A percentile compares a stretch with the other conserved stretches of the same genome.
phyloP scores from a whole-genome alignment of 2,888 invertebrate species.

The Polyommatus iphigenia region DNA sequence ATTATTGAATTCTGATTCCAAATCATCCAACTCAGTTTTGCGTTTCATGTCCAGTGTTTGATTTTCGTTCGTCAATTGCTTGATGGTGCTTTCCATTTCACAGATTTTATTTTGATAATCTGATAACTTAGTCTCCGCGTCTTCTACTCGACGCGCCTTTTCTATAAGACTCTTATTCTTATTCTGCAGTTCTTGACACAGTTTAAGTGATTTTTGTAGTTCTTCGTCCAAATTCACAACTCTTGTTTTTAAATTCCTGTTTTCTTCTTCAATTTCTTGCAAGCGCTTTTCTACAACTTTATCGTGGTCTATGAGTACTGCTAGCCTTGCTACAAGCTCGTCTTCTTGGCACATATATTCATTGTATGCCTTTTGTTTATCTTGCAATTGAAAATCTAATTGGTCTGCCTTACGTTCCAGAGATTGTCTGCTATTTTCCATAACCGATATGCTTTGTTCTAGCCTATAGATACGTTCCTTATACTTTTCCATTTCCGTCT shows the following conservation, averaged over 20 bases:
- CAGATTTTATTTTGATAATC: conserved; percentile 61
- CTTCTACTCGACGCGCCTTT: conserved; percentile 60
- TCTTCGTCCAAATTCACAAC: conserved; percentile 75
- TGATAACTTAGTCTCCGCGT: conserved; percentile 55
- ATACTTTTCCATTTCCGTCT: conserved; percentile 83
- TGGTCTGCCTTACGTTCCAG: conserved; percentile 82
- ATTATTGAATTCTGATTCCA: conserved; percentile 70
- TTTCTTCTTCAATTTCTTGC: conserved; percentile 79
- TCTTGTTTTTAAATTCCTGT: conserved; percentile 77
- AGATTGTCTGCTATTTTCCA: conserved; percentile 81
- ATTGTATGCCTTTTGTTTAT: conserved; percentile 79
- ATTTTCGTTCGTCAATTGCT: conserved; percentile 58
- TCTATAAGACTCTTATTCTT: conserved; percentile 59
- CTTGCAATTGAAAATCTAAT: conserved; percentile 81
- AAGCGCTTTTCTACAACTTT: conserved; percentile 82
- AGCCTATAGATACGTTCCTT: conserved; percentile 83
- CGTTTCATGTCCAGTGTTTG: conserved; percentile 65
- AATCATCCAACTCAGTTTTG: conserved; percentile 66
- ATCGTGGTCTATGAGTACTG: conserved; percentile 82
- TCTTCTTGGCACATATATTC: conserved; percentile 83
- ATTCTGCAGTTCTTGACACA: conserved; percentile 67
- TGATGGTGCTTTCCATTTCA: conserved; percentile 69
- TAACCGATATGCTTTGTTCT: conserved; percentile 82
- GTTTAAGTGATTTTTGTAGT: conserved; percentile 70
- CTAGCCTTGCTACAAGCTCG: conserved; percentile 81